A percentile compares a stretch with the other conserved stretches of the same genome.
These are phyloP conservation scores for Saccopteryx bilineata DNA, from an alignment of 2,113 vertebrate genomes.

Conservation along the genomic window DNA sequence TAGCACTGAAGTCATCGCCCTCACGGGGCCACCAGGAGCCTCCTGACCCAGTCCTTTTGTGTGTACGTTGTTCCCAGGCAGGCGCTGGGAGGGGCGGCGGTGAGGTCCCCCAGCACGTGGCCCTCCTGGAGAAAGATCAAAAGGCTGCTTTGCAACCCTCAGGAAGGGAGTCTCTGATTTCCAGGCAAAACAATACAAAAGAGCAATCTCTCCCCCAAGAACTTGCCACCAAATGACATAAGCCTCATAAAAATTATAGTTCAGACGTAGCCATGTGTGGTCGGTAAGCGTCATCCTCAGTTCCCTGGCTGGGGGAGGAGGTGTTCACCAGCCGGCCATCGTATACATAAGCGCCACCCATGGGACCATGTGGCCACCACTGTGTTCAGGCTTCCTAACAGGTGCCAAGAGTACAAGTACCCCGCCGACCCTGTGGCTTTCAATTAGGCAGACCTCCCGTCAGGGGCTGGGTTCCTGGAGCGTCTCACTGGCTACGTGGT, in stretches of 20 bases:
- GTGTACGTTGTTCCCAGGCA: no score
- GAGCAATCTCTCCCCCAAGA: background rate
- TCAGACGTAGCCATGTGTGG: background rate
- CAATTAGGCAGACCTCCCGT: background rate
- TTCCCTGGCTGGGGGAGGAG: background rate
- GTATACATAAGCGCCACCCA: background rate
- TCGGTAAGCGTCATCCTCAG: rapidly evolving
- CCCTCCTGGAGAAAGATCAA: background rate
- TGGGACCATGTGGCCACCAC: no score
- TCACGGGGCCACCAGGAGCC: no score
- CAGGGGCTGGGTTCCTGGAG: rapidly evolving
- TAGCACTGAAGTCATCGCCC: no score
- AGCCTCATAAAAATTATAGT: background rate
- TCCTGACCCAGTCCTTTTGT: no score
- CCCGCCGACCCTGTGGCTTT: background rate
- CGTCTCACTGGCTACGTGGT: no score
- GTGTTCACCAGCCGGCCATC: rapidly evolving
- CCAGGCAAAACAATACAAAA: conserved; percentile 35
- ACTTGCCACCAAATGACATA: background rate
- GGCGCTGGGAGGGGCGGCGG: no score
- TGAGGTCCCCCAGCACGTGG: background rate
- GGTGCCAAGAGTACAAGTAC: background rate
- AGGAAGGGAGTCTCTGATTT: conserved; percentile 34
- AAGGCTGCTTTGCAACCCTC: background rate
- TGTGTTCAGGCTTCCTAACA: rapidly evolving